These are phyloP conservation scores for Rhodinocichla rosea DNA, from an alignment of 2,113 vertebrate genomes.

Conservation along the genomic window DNA sequence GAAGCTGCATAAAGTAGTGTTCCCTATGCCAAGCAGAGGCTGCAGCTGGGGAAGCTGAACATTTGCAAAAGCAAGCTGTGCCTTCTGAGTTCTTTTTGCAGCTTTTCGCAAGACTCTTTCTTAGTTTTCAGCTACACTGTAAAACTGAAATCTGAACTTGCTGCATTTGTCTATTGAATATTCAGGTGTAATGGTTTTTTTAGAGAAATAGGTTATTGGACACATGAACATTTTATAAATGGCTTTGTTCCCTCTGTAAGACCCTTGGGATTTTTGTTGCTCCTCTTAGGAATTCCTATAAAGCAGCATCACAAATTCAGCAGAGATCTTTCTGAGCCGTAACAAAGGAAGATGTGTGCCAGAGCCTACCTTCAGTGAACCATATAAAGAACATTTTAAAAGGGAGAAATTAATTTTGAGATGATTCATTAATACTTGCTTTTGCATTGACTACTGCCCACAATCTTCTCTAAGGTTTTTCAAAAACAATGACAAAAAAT, in stretches of 20 bases:
- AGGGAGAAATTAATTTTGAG: background rate
- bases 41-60: background rate
- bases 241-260: background rate
- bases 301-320: background rate
- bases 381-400: background rate
- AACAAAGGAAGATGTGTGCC: background rate
- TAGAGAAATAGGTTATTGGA: background rate
- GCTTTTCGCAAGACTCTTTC: background rate
- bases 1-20: background rate
- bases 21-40: background rate
- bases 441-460: background rate
- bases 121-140: background rate
- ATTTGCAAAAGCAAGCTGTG: background rate
- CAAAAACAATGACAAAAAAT: background rate
- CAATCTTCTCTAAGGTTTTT: background rate
- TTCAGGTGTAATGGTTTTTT: background rate
- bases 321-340: background rate
- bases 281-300: background rate
- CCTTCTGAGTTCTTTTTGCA: background rate
- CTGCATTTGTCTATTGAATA: background rate
- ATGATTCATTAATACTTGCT: background rate
- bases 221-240: background rate
- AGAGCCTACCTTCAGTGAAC: background rate
- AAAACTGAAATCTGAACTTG: background rate
- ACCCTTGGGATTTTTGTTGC: background rate